Evolutionary conservation across 2,888 invertebrate species (phyloP), one percentile per base, ranked within the genome.

Genomic region (Melanotus villosus): DNA sequence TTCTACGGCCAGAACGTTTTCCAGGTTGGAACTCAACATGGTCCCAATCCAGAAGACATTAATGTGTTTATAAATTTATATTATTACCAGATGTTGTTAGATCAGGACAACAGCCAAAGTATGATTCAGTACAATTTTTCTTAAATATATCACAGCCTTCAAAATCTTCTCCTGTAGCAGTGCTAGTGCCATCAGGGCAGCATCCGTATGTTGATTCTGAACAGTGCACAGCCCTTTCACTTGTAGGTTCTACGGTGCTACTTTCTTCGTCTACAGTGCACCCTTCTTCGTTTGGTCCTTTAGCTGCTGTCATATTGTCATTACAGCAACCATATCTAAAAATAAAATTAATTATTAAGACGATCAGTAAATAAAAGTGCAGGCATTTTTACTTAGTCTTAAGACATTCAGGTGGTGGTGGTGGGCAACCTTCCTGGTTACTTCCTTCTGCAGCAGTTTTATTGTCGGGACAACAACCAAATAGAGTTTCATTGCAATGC

Each of bases 391-490:
- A 90, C 89, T 87, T 84, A 3, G 91, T 88, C 69, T 86, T 83
- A 52, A 84, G 82, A 81, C 91, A 91, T 41, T 86, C 82, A 1
- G 90, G 90, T 7, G 89, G 89, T 10, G 81, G 86, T 74, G 86
- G 85, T 60, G 92, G 92, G 81, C 98, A 99, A 10, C 95, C 97
- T 81, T 95, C 93, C 73, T 90, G 88, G 74, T 94, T 90, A 76
- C 94, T 93, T 52, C 97, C 96, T 80, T 91, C 89, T 0, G 97
- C 92, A 6, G 90, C 86, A 0, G 92, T 93, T 74, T 88, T 88
- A 47, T 91, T 91, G 83, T 96, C 95, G 7, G 90, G 89, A 79
- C 97, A 97, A 81, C 97, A 97, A 1, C 97, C 97, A 79, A 92
- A 97, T 5, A 96, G 86, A 0, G 93, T 92, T 78, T 92, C 92